Percentiles rank a stretch among this genome's conserved stretches.
Conservation (phyloP, 1,140 invertebrate genomes). For the Heliconius melpomene region DNA sequence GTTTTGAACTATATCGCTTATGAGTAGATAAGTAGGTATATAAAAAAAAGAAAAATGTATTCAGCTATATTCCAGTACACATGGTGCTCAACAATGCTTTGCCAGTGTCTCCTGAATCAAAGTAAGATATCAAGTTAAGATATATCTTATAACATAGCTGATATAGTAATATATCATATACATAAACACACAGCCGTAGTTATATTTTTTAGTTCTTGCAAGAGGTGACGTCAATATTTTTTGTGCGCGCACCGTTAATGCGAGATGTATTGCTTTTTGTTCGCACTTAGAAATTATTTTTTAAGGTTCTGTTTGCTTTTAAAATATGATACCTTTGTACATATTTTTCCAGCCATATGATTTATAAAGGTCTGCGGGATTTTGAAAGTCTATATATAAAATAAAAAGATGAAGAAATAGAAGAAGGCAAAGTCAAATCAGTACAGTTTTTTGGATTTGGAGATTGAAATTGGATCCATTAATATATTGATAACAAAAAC, state of each 20-base stretch:
- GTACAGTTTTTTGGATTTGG: too few relatives aligned
- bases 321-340: conserved; percentile 33
- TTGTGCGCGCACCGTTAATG: conserved; percentile 55
- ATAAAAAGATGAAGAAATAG: too few relatives aligned
- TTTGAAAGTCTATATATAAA: neutral
- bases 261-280: conserved; percentile 68
- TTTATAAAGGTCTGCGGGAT: neutral
- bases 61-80: too few relatives aligned
- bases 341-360: neutral
- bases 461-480: too few relatives aligned
- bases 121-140: neutral
- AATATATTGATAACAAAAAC: too few relatives aligned
- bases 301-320: conserved; percentile 59
- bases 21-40: too few relatives aligned
- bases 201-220: conserved; percentile 24
- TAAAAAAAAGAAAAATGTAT: too few relatives aligned
- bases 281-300: conserved; percentile 55
- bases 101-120: neutral
- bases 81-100: neutral
- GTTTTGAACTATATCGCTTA: too few relatives aligned
- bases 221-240: conserved; percentile 70
- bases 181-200: too few relatives aligned
- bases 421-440: too few relatives aligned
- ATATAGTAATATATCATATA: neutral
- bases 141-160: neutral